Evolutionary conservation across 2,113 vertebrate genomes (phyloP).

Genomic region (Narcine bancroftii): DNA sequence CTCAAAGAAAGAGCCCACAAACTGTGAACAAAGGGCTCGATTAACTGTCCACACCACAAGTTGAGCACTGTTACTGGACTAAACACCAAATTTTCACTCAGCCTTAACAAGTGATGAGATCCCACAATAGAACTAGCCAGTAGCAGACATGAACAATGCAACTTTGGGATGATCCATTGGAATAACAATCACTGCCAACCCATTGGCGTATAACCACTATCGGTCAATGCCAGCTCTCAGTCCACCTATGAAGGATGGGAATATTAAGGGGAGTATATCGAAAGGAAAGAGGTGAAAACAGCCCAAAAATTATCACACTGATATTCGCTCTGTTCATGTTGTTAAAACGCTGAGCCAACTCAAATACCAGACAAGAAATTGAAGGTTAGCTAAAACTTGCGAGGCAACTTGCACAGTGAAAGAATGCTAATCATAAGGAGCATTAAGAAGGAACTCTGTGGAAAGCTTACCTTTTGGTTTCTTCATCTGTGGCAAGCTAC

Average conservation of each 20-base stretch:
- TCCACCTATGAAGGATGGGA: neutral
- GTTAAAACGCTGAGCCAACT: neutral
- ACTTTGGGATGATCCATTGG: neutral
- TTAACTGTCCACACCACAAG: neutral
- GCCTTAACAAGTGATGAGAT: neutral
- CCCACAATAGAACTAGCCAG: neutral
- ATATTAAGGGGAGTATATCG: neutral
- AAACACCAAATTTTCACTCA: neutral
- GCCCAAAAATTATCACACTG: neutral
- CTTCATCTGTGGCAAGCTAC: conserved; percentile 91
- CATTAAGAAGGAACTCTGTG: neutral
- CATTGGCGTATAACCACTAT: neutral
- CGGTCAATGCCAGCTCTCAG: neutral
- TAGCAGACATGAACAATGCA: neutral
- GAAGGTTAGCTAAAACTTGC: neutral
- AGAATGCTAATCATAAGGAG: too few relatives aligned
- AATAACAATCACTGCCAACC: neutral
- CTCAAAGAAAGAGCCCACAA: neutral
- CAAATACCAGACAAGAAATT: neutral
- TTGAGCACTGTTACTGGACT: neutral
- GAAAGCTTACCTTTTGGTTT: conserved; percentile 83
- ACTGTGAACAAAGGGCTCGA: neutral
- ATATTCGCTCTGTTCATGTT: neutral
- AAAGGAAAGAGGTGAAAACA: neutral
- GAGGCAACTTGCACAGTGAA: neutral